Base-by-base conservation (phyloP, 2,888 invertebrate species). In the Agrotis segetum region DNA sequence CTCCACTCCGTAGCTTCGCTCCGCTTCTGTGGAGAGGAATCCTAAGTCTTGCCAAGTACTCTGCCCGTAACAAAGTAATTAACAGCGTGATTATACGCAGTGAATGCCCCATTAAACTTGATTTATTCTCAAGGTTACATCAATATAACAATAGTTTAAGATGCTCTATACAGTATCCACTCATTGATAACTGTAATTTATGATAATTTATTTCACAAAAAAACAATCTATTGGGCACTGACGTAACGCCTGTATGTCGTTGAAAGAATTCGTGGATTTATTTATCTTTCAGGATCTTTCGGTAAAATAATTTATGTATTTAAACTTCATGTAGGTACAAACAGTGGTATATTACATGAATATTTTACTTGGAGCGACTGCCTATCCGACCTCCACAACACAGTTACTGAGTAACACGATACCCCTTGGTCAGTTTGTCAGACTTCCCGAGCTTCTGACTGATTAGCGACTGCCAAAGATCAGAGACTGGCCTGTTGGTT, bases 121-220 rank as follows among this genome's bases (percentile, higher is more conserved):
- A 58, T 65, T 44, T 55, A 74, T 19, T 16, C 0, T 19, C 77
- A 77, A 76, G 81, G 77, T 76, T 65, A 40, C 40, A 58, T 40
- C 49, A 53, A 47, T 53, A 64, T 16, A 58, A 63, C 61, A 65
- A 62, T 58, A 46, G 60, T 53, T 52, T 59, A 14, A 52, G 46
- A 65, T 49, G 44, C 44, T 47, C 17, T 21, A 24, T 17, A 9
- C n/a, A 29, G 29, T 29, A 29, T 3, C 2, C 29, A 5, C 19
- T 62, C 50, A 29, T 19, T 56, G 47, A 56, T 61, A 34, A 56
- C 40, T 34, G 2, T 56, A 65, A 64, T 75, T 1, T 81, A 58
- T 77, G 76, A 75, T 81, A 69, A 77, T 81, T 61, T 64, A 63
- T 59, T 75, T 75, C 60, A 1, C 6, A 24, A 19, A 34, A 80